phyloP scores from a whole-genome alignment of 2,797 vertebrate genomes.

The Pristis pectinata region DNA sequence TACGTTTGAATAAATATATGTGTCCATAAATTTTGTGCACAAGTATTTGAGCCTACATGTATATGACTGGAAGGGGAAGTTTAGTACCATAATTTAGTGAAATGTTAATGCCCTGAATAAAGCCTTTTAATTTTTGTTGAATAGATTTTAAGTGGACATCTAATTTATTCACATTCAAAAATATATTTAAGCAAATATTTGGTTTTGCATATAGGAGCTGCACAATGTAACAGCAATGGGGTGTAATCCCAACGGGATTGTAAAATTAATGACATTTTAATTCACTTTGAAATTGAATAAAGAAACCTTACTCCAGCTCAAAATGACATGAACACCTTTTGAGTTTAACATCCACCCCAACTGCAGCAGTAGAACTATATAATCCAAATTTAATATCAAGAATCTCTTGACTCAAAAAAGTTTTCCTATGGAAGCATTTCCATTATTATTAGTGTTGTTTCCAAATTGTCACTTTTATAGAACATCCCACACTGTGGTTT shows the following conservation, averaged over 20 bases:
- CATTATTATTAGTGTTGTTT: not conserved
- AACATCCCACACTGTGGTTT: not conserved
- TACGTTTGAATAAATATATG: not conserved
- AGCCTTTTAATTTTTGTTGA: not conserved
- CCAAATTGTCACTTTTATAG: not conserved
- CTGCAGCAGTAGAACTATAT: not conserved
- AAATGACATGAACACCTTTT: not conserved
- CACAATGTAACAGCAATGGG: not conserved
- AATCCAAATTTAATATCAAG: slow-evolving; percentile 5
- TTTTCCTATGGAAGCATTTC: not conserved
- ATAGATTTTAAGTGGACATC: not conserved
- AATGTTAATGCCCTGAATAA: not conserved
- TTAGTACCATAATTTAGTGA: not conserved
- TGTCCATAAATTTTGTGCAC: not conserved
- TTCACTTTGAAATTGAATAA: not conserved
- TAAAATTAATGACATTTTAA: not conserved
- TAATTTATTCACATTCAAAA: not conserved
- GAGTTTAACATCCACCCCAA: not conserved
- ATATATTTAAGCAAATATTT: not conserved
- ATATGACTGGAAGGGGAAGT: not conserved
- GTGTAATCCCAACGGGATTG: not conserved
- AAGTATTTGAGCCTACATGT: too few species aligned
- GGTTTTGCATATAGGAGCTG: not conserved
- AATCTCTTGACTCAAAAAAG: not conserved
- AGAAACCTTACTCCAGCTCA: not conserved